Percentiles rank a stretch among this genome's conserved stretches.
These are phyloP conservation scores for Portevinia maculata DNA, from an alignment of 2,888 invertebrate genomes.

Conservation along the genomic window DNA sequence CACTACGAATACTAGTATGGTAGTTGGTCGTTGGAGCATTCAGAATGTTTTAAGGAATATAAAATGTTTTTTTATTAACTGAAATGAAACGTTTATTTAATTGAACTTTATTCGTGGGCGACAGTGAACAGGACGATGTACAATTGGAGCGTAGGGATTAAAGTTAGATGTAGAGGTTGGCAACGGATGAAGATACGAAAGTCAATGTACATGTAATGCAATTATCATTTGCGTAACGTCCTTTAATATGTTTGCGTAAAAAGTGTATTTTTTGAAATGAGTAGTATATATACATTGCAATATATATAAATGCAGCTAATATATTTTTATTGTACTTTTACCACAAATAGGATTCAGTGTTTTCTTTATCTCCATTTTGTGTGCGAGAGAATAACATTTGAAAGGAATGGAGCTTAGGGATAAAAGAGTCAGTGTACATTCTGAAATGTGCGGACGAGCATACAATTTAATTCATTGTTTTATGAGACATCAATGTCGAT, in stretches of 20 bases:
- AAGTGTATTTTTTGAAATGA: not conserved
- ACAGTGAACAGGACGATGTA: not conserved
- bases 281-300: slow-evolving; percentile 37
- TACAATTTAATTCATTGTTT: slow-evolving; percentile 23
- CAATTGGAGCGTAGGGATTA: no score
- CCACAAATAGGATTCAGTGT: slow-evolving; percentile 49
- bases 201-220: slow-evolving; percentile 11
- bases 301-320: slow-evolving; percentile 64
- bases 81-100: slow-evolving; percentile 53
- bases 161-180: not conserved
- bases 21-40: slow-evolving; percentile 24
- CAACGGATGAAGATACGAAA: not conserved
- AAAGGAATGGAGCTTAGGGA: not conserved
- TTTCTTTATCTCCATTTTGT: slow-evolving; percentile 10
- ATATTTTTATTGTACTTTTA: slow-evolving; percentile 60
- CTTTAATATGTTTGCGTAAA: slow-evolving; percentile 2
- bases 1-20: not conserved
- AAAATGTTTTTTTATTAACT: slow-evolving; percentile 59
- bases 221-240: slow-evolving; percentile 33
- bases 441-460: slow-evolving; percentile 1
- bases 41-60: slow-evolving; percentile 39
- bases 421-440: slow-evolving; percentile 6
- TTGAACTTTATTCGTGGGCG: not conserved
- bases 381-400: slow-evolving; percentile 10
- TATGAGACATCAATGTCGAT: slow-evolving; percentile 15